Base-by-base conservation (phyloP, 2,113 vertebrate genomes). In the Aythya baeri region DNA sequence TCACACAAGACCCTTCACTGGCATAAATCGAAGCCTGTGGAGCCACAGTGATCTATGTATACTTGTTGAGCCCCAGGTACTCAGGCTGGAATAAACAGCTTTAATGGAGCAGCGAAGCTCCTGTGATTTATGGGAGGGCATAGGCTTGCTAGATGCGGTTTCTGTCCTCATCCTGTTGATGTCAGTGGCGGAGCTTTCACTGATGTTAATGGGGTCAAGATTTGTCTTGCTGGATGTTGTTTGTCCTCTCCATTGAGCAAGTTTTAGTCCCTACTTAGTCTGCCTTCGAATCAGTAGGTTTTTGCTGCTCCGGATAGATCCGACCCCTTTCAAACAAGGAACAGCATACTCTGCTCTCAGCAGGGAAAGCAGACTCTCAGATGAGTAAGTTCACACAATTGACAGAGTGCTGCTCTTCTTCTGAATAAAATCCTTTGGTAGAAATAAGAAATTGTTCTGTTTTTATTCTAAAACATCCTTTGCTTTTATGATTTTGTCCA, bases 31-130 rank as follows among this genome's bases (percentile, higher is more conserved):
- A 94, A 96, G 75, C 58, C 82, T 81, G 83, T 83, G 77, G 80
- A 96, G 90, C 80, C 90, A 38, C 77, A 34, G 66, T 63, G 90
- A 86, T 93, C 81, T 83, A 46, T 91, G 78, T 87, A 46, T 90
- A 86, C 91, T 94, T 93, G 94, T 94, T 94, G 94, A 95, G 87
- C 72, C 44, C 59, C 32, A 36, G 82, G 65, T 95, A 78, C 83
- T 80, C 88, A 43, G 82, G 25, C 74, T 96, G 88, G 38, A 93
- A 94, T 92, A 84, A 92, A 88, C 75, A 92, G 94, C 74, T 96
- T 66, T 94, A 90, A 94, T 76, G 89, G 81, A 87, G 91, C 93
- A 52, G 62, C 32, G 58, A 46, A 89, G 74, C 86, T 67, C 0
- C 71, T 17, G 73, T 92, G 94, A 92, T 96, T 95, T 96, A 93